Evolutionary conservation across 2,113 vertebrate genomes (phyloP), one percentile per base, ranked within the genome.

Genomic region (Laticauda laticaudata): DNA sequence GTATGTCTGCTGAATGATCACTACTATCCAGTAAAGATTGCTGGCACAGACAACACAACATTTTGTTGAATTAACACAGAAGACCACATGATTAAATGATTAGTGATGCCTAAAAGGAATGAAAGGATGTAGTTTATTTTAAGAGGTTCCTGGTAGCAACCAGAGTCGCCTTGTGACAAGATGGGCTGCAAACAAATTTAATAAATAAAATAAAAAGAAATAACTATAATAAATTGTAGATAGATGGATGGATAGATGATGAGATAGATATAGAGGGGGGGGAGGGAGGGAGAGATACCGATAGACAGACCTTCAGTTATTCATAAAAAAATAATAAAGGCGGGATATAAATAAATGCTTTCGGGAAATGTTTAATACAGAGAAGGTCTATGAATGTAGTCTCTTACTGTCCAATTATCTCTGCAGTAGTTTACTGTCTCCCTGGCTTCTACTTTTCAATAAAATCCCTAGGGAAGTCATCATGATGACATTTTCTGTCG

Each of bases 91-190:
- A 69, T n/a, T 69, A 69, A 94, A 53, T n/a, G 94, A 86, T 69
- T 69, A 86, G 45, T 75, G 95, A 95, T 43, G 2, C 86, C 81
- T 91, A 89, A 96, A 90, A 0, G 1, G 4, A 10, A n/a, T 34
- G 91, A 92, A 91, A 95, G 43, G 5, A 93, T 75, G 5, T 89
- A 91, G 0, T 29, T 0, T 61, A 90, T 87, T 94, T 93, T 94
- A 91, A 69, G 85, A 7, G 5, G 20, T 88, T 93, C 86, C 20
- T 26, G 89, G n/a, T 85, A 92, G 88, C 43, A 89, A 59, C 24
- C 8, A 59, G 23, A 59, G 57, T 59, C 2, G 0, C 23, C 23
- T 9, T 59, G 23, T 59, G 57, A 2, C 57, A 24, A 59, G 23
- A 59, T 59, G 57, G 57, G 7, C 21, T 0, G 21, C 23, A 59